These are phyloP conservation scores for Aurelia aurita complex sp. Pacific DNA, from an alignment of 30 jellyfish, hydroid and myxozoan species.

Conservation along the genomic window DNA sequence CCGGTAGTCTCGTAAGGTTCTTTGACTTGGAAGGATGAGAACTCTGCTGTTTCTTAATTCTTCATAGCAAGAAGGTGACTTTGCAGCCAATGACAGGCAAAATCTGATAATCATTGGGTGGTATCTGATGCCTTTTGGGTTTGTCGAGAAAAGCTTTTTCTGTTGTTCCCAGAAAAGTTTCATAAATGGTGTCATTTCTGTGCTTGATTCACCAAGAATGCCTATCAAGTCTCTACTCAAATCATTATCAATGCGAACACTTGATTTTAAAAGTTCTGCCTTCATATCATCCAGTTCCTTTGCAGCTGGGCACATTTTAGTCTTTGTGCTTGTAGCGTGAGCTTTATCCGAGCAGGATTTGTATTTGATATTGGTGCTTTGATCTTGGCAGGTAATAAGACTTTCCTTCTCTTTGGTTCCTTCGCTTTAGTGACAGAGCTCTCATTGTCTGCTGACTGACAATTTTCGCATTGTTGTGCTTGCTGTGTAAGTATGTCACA, in stretches of 20 bases:
- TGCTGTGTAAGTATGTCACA: constrained; percentile 16
- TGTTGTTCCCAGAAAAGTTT: constrained; percentile 61
- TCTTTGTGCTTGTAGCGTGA: constrained; percentile 31
- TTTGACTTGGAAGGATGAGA: constrained; percentile 29
- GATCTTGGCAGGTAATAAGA: constrained; percentile 13
- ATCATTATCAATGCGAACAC: constrained; percentile 4
- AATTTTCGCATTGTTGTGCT: not conserved
- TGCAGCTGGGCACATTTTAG: constrained; percentile 16
- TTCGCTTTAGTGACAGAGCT: not conserved
- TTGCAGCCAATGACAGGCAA: constrained; percentile 45
- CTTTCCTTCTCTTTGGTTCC: not conserved
- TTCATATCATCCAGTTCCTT: not conserved
- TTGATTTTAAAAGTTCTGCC: not conserved
- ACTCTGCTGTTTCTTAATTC: constrained; percentile 28
- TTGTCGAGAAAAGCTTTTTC: not conserved
- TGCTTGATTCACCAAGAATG: not conserved
- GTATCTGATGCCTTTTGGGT: constrained; percentile 8
- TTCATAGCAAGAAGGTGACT: constrained; percentile 50
- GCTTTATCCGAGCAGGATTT: not conserved
- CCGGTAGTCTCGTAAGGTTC: constrained; percentile 11
- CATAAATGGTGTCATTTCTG: constrained; percentile 39
- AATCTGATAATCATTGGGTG: constrained; percentile 58
- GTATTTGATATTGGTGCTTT: constrained; percentile 38
- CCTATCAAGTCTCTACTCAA: not conserved
- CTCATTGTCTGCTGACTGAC: constrained; percentile 1